Evolutionary conservation across 2,888 invertebrate genomes (phyloP).

Genomic region (Aporophyla lueneburgensis): DNA sequence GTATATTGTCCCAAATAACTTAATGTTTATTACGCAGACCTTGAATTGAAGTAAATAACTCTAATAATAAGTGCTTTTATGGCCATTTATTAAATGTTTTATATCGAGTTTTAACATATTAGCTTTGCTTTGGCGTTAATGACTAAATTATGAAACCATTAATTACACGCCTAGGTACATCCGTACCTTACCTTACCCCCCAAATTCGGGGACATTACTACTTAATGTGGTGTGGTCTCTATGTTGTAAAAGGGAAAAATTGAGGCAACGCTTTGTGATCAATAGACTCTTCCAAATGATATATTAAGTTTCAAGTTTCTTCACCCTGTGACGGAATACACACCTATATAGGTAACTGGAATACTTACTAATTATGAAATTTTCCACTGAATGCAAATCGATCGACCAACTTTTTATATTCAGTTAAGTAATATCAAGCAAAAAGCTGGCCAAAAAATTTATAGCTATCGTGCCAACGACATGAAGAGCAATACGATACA

Average conservation of each 20-base stretch:
- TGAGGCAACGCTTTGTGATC: no score
- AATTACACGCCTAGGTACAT: neutral
- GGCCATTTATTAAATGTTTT: neutral
- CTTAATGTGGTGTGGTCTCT: neutral
- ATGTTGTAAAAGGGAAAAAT: no score
- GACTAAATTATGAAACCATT: conserved; percentile 1
- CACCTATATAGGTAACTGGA: neutral
- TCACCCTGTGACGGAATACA: no score
- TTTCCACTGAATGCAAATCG: neutral
- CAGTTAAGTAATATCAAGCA: neutral
- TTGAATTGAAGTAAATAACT: conserved; percentile 25
- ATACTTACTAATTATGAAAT: neutral
- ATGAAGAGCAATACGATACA: neutral
- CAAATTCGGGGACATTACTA: no score
- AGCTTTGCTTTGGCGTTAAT: neutral
- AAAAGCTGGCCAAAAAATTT: neutral
- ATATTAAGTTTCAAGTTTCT: no score
- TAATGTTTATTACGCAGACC: conserved; percentile 1
- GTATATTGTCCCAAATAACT: conserved; percentile 18
- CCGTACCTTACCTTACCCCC: no score
- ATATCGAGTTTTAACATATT: neutral
- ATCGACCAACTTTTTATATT: neutral
- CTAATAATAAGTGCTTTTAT: conserved; percentile 4
- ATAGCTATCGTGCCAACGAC: no score
- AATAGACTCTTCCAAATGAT: no score